Conservation (phyloP, 1,140 invertebrate genomes). For the Drosophila malerkotliana region DNA sequence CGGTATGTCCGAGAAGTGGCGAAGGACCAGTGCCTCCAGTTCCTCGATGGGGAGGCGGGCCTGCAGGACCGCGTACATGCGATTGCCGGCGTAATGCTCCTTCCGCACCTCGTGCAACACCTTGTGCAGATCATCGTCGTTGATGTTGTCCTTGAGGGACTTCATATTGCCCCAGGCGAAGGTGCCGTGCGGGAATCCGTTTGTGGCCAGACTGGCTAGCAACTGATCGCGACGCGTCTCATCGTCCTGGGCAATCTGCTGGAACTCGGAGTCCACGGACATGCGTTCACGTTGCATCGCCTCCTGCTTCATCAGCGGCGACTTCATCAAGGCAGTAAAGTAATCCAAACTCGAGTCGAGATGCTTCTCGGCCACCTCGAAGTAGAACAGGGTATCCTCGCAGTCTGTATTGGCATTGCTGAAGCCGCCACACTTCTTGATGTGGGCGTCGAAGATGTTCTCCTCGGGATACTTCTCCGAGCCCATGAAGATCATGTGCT, state of each 20-base stretch:
- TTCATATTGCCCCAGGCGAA: conserved; percentile 94
- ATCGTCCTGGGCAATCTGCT: conserved; percentile 74
- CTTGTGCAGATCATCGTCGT: conserved; percentile 87
- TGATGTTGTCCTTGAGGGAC: conserved; percentile 89
- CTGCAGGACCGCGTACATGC: conserved; percentile 94
- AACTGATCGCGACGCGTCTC: conserved; percentile 87
- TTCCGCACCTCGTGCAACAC: conserved; percentile 91
- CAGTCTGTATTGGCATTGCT: conserved; percentile 93
- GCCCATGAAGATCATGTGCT: conserved; percentile 98
- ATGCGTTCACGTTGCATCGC: conserved; percentile 96
- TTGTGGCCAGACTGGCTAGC: conserved; percentile 87
- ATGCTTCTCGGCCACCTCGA: conserved; percentile 92
- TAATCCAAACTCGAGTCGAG: conserved; percentile 90
- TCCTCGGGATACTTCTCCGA: conserved; percentile 93
- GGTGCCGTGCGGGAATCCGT: conserved; percentile 89
- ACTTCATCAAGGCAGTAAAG: conserved; percentile 96
- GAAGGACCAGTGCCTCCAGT: conserved; percentile 87
- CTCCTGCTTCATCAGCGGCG: conserved; percentile 93
- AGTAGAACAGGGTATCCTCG: conserved; percentile 94
- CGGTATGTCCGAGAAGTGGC: conserved; percentile 87
- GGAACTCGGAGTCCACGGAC: conserved; percentile 92
- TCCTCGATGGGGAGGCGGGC: conserved; percentile 91
- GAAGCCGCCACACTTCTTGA: conserved; percentile 91
- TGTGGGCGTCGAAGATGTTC: conserved; percentile 93
- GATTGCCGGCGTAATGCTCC: conserved; percentile 93